Evolutionary conservation across 2,888 invertebrate species (phyloP).

Genomic region (Cheilosia variabilis): DNA sequence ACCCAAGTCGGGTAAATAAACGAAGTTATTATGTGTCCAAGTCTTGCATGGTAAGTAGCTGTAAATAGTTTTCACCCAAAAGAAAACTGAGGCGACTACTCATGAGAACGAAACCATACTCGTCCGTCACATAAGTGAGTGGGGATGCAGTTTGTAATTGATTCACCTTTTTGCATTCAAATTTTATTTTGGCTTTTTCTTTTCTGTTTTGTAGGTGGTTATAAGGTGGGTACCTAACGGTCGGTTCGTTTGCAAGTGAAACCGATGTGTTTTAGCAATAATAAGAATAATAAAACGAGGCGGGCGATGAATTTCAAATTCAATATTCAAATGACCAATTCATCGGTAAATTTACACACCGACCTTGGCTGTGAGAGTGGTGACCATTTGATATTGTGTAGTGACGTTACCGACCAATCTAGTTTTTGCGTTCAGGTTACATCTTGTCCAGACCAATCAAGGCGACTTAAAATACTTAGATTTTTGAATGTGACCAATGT

Average conservation of each 20-base stretch:
- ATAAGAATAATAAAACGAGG: not conserved
- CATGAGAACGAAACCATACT: slow-evolving; percentile 10
- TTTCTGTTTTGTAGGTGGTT: not conserved
- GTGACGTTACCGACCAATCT: no score
- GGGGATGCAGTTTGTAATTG: slow-evolving; percentile 5
- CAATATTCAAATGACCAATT: not conserved
- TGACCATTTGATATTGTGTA: no score
- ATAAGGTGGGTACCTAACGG: not conserved
- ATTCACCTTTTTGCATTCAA: slow-evolving; percentile 16
- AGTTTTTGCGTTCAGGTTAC: no score
- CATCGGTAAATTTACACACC: not conserved
- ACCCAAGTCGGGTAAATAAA: not conserved
- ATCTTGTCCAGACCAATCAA: no score
- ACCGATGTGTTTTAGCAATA: not conserved
- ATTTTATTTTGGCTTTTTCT: slow-evolving; percentile 20
- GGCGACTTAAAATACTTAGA: no score
- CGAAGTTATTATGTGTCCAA: not conserved
- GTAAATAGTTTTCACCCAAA: not conserved
- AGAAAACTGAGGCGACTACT: not conserved
- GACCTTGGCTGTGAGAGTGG: not conserved
- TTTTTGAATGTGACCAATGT: no score
- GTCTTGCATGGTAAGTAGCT: not conserved
- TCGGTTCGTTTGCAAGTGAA: not conserved
- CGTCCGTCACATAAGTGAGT: not conserved
- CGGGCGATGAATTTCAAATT: not conserved